Percentiles rank a stretch among this genome's conserved stretches.
Conservation (phyloP, 2,797 vertebrate species). For the Leuciscus waleckii region DNA sequence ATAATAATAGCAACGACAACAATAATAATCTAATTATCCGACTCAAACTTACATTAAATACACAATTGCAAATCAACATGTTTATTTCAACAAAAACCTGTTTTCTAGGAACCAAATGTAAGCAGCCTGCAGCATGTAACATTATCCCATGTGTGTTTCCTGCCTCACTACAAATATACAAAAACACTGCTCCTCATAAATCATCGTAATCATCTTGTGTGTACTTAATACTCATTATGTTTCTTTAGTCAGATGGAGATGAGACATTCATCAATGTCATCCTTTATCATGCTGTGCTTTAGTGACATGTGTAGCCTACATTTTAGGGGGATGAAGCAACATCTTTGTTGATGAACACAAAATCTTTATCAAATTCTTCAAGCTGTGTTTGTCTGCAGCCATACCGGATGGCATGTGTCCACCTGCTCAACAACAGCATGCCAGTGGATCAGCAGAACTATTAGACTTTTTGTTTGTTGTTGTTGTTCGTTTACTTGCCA, state of each 20-base stretch:
- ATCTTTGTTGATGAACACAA: slow-evolving; percentile 8
- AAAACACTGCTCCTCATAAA: slow-evolving; percentile 40
- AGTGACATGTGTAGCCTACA: slow-evolving; percentile 40
- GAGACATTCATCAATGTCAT: slow-evolving; percentile 58
- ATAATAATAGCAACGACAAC: neutral
- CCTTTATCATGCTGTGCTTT: slow-evolving; percentile 40
- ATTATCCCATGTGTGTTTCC: neutral
- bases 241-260: slow-evolving; percentile 50
- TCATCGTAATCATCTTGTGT: slow-evolving; percentile 48
- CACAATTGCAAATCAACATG: neutral
- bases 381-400: neutral
- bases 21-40: neutral
- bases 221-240: slow-evolving; percentile 59
- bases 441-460: neutral
- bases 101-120: neutral
- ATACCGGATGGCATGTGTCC: slow-evolving; percentile 37
- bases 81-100: neutral
- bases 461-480: slow-evolving; percentile 1
- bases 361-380: slow-evolving; percentile 50
- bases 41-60: neutral
- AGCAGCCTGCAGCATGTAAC: neutral
- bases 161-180: neutral
- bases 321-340: slow-evolving; percentile 10
- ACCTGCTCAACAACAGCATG: slow-evolving; percentile 17
- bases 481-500: neutral